These are phyloP conservation scores for Chroicocephalus ridibundus DNA, from an alignment of 2,113 vertebrate species.

Conservation along the genomic window DNA sequence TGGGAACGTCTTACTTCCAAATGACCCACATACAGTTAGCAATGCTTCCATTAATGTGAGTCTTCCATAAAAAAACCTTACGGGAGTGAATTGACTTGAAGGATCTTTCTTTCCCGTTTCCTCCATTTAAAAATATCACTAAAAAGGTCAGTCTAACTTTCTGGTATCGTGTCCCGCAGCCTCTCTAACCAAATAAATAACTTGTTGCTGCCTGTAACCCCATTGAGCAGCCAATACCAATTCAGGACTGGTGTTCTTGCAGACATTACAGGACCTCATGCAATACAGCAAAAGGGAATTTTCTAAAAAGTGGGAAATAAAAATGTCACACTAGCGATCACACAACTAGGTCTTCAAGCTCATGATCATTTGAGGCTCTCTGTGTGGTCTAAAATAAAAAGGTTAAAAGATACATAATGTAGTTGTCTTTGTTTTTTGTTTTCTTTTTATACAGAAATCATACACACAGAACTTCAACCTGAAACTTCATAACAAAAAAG, in stretches of 20 bases:
- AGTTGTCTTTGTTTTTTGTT: conserved; percentile 36
- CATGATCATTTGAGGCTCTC: conserved; percentile 36
- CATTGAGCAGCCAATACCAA: not conserved
- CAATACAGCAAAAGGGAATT: conserved; percentile 19
- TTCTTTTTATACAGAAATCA: conserved; percentile 77
- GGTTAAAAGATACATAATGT: conserved; percentile 59
- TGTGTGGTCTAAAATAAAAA: conserved; percentile 42
- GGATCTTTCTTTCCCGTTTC: not conserved
- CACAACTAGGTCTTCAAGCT: conserved; percentile 37
- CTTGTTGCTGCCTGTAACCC: not conserved
- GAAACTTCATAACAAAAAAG: conserved; percentile 76
- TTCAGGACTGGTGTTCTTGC: conserved; percentile 16
- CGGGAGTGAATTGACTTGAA: not conserved
- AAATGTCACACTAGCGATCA: conserved; percentile 39
- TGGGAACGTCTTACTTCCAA: not conserved
- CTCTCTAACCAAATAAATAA: not conserved
- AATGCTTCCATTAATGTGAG: not conserved
- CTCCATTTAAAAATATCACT: not conserved
- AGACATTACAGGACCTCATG: conserved; percentile 48
- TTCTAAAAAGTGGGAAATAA: conserved; percentile 37
- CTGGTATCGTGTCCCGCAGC: not conserved
- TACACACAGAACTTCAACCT: conserved; percentile 76
- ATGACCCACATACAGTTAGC: not conserved
- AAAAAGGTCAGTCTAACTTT: not conserved
- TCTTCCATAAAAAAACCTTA: not conserved